Conservation (phyloP, 2,888 invertebrate genomes). For the Byasa hedistus region DNA sequence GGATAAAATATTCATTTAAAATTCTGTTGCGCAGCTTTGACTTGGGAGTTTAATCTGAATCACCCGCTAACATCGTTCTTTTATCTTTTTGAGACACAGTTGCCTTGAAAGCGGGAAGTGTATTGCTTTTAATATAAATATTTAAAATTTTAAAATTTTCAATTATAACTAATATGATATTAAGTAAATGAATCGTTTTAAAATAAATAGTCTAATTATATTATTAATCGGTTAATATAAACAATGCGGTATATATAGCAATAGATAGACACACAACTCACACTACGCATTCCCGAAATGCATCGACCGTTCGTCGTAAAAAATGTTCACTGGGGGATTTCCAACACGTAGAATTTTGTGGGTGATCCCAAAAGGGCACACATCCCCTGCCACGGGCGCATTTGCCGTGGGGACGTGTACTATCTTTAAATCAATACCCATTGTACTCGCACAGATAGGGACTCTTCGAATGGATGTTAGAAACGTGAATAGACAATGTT, state of each 20-base stretch:
- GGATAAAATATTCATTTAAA: constrained; percentile 30
- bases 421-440: constrained; percentile 62
- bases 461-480: constrained; percentile 49
- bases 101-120: constrained; percentile 49
- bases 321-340: constrained; percentile 68
- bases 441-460: constrained; percentile 45
- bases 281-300: constrained; percentile 29
- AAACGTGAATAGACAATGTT: constrained; percentile 55
- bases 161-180: no score
- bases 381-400: constrained; percentile 57
- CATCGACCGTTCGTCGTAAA: constrained; percentile 41
- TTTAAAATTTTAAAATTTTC: constrained; percentile 49
- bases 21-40: constrained; percentile 27
- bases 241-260: background rate
- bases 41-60: constrained; percentile 23
- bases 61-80: constrained; percentile 12
- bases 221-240: background rate
- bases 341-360: constrained; percentile 63
- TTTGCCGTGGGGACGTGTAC: constrained; percentile 62
- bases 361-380: constrained; percentile 55
- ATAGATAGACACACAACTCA: constrained; percentile 27
- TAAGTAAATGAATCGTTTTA: no score
- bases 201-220: constrained; percentile 17
- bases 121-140: constrained; percentile 59
- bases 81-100: constrained; percentile 23